Conservation (phyloP, 2,888 invertebrate genomes). For the Linyphia triangularis region DNA sequence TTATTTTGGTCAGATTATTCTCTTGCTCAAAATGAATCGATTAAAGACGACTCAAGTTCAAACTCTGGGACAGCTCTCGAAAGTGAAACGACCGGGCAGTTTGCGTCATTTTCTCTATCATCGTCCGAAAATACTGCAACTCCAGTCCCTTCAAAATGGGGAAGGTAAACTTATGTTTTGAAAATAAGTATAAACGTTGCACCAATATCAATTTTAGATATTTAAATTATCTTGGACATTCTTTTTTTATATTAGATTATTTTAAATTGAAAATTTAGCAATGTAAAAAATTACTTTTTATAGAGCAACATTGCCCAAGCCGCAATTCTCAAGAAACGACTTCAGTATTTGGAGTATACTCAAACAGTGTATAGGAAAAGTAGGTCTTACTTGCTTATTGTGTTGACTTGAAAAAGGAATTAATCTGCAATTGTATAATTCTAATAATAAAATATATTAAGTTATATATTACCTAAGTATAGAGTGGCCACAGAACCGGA, state of each 20-base stretch:
- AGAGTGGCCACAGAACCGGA: too few species aligned
- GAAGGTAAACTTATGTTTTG: conserved; percentile 49
- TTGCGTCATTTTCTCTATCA: conserved; percentile 62
- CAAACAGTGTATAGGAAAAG: conserved; percentile 89
- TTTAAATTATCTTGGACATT: too few species aligned
- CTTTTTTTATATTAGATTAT: neutral
- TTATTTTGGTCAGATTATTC: conserved; percentile 47
- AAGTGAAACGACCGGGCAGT: conserved; percentile 64
- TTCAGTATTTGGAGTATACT: conserved; percentile 94
- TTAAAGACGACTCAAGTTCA: conserved; percentile 51
- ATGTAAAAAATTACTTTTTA: neutral
- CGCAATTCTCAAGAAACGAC: conserved; percentile 82
- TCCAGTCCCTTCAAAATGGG: conserved; percentile 65
- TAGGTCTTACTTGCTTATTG: too few species aligned
- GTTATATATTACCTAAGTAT: too few species aligned
- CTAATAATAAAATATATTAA: too few species aligned
- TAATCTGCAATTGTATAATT: too few species aligned
- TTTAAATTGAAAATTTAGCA: neutral
- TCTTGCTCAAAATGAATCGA: conserved; percentile 19
- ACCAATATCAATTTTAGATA: neutral
- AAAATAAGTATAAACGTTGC: neutral
- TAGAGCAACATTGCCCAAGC: conserved; percentile 75
- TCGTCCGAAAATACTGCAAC: conserved; percentile 46
- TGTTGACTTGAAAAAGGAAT: too few species aligned
- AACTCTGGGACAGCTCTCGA: conserved; percentile 44